phyloP scores from a whole-genome alignment of 2,113 vertebrate species.

The Cricetomys ansorgei region DNA sequence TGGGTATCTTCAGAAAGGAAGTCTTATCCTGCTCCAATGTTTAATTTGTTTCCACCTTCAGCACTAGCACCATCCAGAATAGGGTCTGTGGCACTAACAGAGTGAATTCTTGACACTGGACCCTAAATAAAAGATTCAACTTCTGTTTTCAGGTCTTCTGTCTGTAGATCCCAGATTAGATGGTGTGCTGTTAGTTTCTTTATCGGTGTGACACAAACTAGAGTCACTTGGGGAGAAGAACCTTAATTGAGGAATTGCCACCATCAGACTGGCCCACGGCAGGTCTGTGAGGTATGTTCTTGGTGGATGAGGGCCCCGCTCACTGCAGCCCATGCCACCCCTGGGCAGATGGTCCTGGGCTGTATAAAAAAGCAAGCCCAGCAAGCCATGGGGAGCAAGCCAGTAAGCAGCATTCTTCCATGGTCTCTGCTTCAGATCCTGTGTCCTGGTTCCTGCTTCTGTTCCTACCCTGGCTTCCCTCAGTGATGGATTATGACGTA shows the following conservation, averaged over 20 bases:
- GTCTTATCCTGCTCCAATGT: not conserved
- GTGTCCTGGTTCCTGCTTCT: not conserved
- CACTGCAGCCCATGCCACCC: not conserved
- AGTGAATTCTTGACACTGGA: not conserved
- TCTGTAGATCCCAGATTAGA: not conserved
- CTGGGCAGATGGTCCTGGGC: not conserved
- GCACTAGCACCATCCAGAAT: not conserved
- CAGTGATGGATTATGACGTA: not conserved
- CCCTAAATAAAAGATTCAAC: not conserved
- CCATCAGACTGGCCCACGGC: not conserved
- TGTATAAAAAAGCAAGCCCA: not conserved
- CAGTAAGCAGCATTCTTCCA: not conserved
- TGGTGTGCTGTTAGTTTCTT: not conserved
- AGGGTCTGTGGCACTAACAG: not conserved
- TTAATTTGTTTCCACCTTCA: conserved; percentile 18
- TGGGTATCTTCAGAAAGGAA: conserved; percentile 12
- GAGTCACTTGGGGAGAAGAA: not conserved
- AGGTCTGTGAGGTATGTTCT: too few species aligned
- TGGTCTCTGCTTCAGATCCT: not conserved
- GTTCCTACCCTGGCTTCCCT: not conserved
- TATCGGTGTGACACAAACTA: not conserved
- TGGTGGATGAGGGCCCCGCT: not conserved
- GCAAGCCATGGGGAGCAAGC: not conserved
- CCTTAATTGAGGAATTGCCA: not conserved
- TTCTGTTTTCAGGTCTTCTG: not conserved